A percentile compares a stretch with the other conserved stretches of the same genome.
phyloP scores from a whole-genome alignment of 92 coral and sea anemone genomes.

The Pocillopora meandrina region DNA sequence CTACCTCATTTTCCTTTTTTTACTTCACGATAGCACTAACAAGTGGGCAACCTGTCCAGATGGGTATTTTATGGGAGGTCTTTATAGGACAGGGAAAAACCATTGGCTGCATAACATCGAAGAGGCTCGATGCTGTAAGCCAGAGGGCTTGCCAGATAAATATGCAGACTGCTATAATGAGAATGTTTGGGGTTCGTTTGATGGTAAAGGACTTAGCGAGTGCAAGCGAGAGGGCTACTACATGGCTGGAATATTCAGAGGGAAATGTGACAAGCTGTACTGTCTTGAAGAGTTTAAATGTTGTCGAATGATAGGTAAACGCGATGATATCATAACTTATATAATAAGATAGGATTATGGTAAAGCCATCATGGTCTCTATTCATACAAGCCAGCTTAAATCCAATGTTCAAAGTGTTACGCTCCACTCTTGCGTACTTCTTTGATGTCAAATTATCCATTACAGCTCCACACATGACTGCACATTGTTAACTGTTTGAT shows the following conservation, averaged over 20 bases:
- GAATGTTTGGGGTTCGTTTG: slow-evolving; percentile 27
- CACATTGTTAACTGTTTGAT: not conserved
- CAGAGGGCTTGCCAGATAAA: slow-evolving; percentile 53
- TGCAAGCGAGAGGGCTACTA: slow-evolving; percentile 50
- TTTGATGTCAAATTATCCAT: not conserved
- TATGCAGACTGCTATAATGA: slow-evolving; percentile 51
- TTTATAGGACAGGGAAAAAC: slow-evolving; percentile 21
- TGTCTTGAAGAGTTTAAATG: slow-evolving; percentile 62
- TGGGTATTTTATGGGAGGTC: slow-evolving; percentile 44
- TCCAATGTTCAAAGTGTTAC: not conserved
- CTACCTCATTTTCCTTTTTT: not conserved
- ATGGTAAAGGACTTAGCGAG: slow-evolving; percentile 6
- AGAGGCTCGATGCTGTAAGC: slow-evolving; percentile 68
- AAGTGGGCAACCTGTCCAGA: slow-evolving; percentile 47
- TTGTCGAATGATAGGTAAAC: slow-evolving; percentile 27
- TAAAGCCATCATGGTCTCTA: not conserved
- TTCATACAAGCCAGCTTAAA: not conserved
- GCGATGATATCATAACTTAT: not conserved
- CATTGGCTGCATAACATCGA: slow-evolving; percentile 52
- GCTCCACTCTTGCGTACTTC: not conserved
- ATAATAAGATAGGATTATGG: too few relatives aligned
- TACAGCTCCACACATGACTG: not conserved
- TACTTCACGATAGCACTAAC: not conserved
- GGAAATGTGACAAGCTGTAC: slow-evolving; percentile 53
- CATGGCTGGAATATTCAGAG: slow-evolving; percentile 61